A percentile compares a stretch with the other conserved stretches of the same genome.
Evolutionary conservation across 2,888 invertebrate species (phyloP).

Genomic region (Euclidia mi): DNA sequence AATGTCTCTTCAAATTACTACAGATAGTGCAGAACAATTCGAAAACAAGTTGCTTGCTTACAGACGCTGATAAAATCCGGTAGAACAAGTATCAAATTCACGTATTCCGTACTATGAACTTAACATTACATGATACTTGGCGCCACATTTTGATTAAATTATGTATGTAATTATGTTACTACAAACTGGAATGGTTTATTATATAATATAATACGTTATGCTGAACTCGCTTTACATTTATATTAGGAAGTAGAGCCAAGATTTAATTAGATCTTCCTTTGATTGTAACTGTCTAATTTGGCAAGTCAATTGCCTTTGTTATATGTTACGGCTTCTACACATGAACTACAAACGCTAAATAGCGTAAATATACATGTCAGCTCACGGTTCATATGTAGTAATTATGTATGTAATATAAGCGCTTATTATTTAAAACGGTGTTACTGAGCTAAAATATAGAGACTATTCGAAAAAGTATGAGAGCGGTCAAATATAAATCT

Average conservation of each 20-base stretch:
- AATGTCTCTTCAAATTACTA: constrained; percentile 55
- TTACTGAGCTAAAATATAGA: too few relatives aligned
- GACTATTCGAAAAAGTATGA: too few relatives aligned
- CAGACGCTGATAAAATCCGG: constrained; percentile 40
- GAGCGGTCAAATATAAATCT: too few relatives aligned
- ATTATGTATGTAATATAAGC: too few relatives aligned
- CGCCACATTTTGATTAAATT: constrained; percentile 30
- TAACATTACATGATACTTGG: constrained; percentile 14
- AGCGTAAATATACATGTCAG: too few relatives aligned
- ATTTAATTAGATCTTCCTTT: constrained; percentile 12
- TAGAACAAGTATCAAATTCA: constrained; percentile 28
- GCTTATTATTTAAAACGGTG: too few relatives aligned
- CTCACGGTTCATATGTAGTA: too few relatives aligned
- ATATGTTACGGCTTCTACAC: neutral
- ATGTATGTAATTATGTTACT: constrained; percentile 17
- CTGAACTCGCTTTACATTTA: constrained; percentile 13
- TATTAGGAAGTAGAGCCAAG: constrained; percentile 8
- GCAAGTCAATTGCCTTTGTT: neutral
- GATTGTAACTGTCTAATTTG: neutral
- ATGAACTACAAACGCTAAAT: too few relatives aligned
- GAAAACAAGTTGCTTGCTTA: constrained; percentile 31
- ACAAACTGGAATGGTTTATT: constrained; percentile 10
- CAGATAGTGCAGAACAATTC: constrained; percentile 39
- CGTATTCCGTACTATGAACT: constrained; percentile 16
- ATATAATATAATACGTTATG: constrained; percentile 22